Evolutionary conservation across 2,113 vertebrate species (phyloP).

Genomic region (Butastur rufipennis): DNA sequence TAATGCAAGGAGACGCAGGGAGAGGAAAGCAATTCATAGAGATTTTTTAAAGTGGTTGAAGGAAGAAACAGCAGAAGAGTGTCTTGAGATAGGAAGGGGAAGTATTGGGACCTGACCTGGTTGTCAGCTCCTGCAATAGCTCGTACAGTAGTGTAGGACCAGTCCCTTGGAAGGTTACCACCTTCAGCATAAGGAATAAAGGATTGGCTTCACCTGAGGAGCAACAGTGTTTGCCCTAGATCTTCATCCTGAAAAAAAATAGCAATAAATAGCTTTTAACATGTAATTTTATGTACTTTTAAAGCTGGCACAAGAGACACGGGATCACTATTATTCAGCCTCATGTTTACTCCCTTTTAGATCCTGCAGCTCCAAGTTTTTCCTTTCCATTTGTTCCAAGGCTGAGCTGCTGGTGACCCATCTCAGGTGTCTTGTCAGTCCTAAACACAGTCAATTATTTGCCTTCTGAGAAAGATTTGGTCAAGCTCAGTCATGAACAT

Average conservation of each 20-base stretch:
- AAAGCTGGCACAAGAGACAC: background rate
- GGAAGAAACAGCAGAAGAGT: background rate
- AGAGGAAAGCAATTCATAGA: background rate
- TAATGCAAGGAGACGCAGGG: background rate
- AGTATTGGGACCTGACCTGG: background rate
- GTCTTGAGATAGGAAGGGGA: background rate
- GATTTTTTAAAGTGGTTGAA: background rate
- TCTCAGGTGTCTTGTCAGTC: background rate
- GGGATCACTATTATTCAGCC: background rate
- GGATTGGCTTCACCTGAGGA: background rate
- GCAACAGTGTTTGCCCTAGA: background rate
- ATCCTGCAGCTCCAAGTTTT: background rate
- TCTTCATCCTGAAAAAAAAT: background rate
- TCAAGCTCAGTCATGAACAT: background rate
- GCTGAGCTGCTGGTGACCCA: background rate
- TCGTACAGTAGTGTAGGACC: background rate
- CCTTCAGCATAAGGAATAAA: background rate
- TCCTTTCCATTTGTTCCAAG: background rate
- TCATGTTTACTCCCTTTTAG: background rate
- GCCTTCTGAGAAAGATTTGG: background rate
- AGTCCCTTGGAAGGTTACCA: background rate
- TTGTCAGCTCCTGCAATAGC: background rate
- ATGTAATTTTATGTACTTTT: background rate
- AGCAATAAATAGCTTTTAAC: background rate
- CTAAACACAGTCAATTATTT: background rate